Percentiles rank a stretch among this genome's conserved stretches.
Evolutionary conservation across 37 sponge, comb jelly and placozoan genomes (phyloP).

Genomic region (Diacarnus erythraeanus): DNA sequence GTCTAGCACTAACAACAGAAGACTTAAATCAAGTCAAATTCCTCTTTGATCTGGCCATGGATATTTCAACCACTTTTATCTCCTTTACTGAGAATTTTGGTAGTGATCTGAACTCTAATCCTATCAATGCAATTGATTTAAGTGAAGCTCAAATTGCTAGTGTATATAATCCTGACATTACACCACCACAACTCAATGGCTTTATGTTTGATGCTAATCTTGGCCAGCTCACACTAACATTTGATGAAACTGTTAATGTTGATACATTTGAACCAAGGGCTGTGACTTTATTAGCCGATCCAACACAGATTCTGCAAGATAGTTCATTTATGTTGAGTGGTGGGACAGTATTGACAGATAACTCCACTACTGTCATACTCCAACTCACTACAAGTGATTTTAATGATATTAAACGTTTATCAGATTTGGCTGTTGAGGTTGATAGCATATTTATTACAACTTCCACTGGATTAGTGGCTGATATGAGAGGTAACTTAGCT

Average conservation of each 20-base stretch:
- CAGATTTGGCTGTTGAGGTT: conserved; percentile 42
- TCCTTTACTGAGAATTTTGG: conserved; percentile 30
- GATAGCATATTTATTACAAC: conserved; percentile 41
- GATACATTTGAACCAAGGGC: conserved; percentile 59
- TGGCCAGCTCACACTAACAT: conserved; percentile 60
- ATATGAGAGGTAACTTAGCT: conserved; percentile 68
- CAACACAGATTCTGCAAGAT: background rate
- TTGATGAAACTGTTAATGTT: conserved; percentile 78
- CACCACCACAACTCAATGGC: conserved; percentile 30
- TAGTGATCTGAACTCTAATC: conserved; percentile 65
- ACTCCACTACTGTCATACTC: conserved; percentile 58
- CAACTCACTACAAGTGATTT: conserved; percentile 58
- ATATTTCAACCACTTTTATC: conserved; percentile 46
- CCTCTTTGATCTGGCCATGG: conserved; percentile 42
- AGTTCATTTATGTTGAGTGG: conserved; percentile 62
- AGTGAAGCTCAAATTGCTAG: conserved; percentile 7
- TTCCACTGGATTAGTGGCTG: conserved; percentile 51
- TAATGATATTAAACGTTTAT: conserved; percentile 71
- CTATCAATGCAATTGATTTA: conserved; percentile 15
- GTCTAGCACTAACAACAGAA: conserved; percentile 23
- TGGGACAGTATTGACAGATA: conserved; percentile 41
- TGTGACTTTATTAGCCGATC: conserved; percentile 56
- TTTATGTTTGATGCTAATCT: conserved; percentile 74
- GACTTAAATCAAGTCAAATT: conserved; percentile 79
- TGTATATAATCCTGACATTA: conserved; percentile 45